A percentile compares a stretch with the other conserved stretches of the same genome.
Conservation (phyloP, 2,113 vertebrate genomes). For the Channa argus region DNA sequence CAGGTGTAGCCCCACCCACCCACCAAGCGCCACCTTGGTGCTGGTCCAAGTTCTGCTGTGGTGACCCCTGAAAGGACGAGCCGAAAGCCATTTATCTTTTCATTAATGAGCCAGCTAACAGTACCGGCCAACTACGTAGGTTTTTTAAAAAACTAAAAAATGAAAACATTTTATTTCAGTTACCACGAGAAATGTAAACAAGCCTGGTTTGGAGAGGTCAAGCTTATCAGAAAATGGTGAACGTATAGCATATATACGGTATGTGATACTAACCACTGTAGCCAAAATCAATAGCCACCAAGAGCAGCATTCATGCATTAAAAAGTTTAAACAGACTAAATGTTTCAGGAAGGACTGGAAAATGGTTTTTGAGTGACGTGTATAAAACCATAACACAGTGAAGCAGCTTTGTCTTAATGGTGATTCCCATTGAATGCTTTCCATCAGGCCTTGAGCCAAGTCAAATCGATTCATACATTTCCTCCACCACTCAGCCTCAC, state of each 20-base stretch:
- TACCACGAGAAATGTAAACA: too few relatives aligned
- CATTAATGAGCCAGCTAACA: too few relatives aligned
- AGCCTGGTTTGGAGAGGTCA: neutral
- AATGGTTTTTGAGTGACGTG: conserved; percentile 48
- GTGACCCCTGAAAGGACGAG: too few relatives aligned
- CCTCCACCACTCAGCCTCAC: conserved; percentile 54
- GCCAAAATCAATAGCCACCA: conserved; percentile 19
- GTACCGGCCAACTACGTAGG: too few relatives aligned
- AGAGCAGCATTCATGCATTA: neutral
- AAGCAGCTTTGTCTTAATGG: conserved; percentile 58
- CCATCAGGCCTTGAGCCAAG: conserved; percentile 48
- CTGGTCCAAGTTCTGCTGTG: too few relatives aligned
- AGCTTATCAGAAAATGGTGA: neutral
- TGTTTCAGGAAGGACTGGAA: conserved; percentile 36
- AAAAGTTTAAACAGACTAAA: conserved; percentile 34
- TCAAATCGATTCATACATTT: conserved; percentile 69
- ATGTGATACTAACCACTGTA: neutral
- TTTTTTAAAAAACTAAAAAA: too few relatives aligned
- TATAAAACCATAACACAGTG: conserved; percentile 52
- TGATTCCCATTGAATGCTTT: conserved; percentile 46
- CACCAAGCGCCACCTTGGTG: too few relatives aligned
- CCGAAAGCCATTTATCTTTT: too few relatives aligned
- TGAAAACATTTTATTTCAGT: too few relatives aligned
- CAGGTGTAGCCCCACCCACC: too few relatives aligned
- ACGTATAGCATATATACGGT: conserved; percentile 6